Evolutionary conservation across 1,140 invertebrate species (phyloP).

Genomic region (Aphelinus certus): DNA sequence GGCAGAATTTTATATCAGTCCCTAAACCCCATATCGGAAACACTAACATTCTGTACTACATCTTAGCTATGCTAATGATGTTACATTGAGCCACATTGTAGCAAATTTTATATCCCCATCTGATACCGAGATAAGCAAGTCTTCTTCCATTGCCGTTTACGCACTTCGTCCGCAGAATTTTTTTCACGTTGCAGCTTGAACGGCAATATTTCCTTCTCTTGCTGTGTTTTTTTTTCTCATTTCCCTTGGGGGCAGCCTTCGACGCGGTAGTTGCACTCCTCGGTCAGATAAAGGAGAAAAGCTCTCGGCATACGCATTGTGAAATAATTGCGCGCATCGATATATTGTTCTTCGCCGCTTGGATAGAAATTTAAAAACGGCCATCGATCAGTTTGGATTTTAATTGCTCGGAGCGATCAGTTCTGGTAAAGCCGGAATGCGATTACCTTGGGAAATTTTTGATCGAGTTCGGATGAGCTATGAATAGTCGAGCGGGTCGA

Average conservation of each 20-base stretch:
- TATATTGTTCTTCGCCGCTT: conserved; percentile 23
- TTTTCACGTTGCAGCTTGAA: conserved; percentile 19
- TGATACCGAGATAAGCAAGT: conserved; percentile 25
- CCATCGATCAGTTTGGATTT: too few relatives aligned
- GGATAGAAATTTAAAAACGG: background rate
- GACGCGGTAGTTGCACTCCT: conserved; percentile 36
- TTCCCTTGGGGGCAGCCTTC: conserved; percentile 43
- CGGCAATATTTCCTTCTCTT: background rate
- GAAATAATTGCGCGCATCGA: conserved; percentile 40
- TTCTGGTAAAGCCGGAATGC: too few relatives aligned
- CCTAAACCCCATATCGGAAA: conserved; percentile 9
- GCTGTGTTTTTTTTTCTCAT: background rate
- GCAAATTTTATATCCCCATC: conserved; percentile 5
- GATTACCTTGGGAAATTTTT: too few relatives aligned
- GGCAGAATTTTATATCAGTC: background rate
- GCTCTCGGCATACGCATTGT: conserved; percentile 26
- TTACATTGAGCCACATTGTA: background rate
- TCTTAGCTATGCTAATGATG: conserved; percentile 34
- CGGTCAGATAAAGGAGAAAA: conserved; percentile 36
- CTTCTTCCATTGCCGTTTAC: background rate
- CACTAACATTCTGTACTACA: conserved; percentile 36
- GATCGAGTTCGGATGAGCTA: too few relatives aligned
- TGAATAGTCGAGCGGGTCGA: too few relatives aligned
- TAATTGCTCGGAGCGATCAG: too few relatives aligned
- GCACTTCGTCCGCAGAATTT: conserved; percentile 5